Evolutionary conservation across 2,797 vertebrate genomes (phyloP), one percentile per base, ranked within the genome.

Genomic region (Micropoecilia bifurca): DNA sequence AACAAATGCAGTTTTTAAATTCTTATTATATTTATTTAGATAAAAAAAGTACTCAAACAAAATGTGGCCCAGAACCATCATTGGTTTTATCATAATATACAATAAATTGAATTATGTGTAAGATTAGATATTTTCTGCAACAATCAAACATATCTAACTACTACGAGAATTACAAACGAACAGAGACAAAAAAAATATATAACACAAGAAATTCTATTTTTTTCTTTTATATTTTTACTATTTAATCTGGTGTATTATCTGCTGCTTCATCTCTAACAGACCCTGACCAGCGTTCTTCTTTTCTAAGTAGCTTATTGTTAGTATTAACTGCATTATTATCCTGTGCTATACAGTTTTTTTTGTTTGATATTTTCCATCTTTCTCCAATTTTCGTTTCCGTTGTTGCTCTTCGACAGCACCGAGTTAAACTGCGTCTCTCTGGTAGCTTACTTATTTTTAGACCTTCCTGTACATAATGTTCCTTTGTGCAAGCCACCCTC

Each of bases 401-500:
- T 57, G 9, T 18, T 2, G 25, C 16, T 18, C 0, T 63, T 57
- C 53, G 41, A 71, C 41, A 75, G 28, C 61, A 73, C 61, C 80
- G 66, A 71, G 43, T 45, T 71, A 71, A 46, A 46, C 41, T 71
- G 25, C 14, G 18, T 3, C 28, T 69, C 39, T 68, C 36, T 68
- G 36, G 39, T 68, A 4, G 4, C n/a, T 28, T 71, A 45, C 46
- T 28, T 71, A 6, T 30, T 71, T 71, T 28, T 7, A 71, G 2
- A 28, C 43, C 13, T 45, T 28, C 75, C 20, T 57, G 41, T 76
- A 76, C 87, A 89, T 83, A 85, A 78, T 30, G 55, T 86, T 80
- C 71, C 22, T 76, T 83, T 12, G 28, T 47, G 57, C 50, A 46
- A 78, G 47, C 55, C 30, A 63, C 28, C 79, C 47, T 47, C 63